Percentiles rank a stretch among this genome's conserved stretches.
Evolutionary conservation across 2,888 invertebrate genomes (phyloP).

Genomic region (Lingula anatina): DNA sequence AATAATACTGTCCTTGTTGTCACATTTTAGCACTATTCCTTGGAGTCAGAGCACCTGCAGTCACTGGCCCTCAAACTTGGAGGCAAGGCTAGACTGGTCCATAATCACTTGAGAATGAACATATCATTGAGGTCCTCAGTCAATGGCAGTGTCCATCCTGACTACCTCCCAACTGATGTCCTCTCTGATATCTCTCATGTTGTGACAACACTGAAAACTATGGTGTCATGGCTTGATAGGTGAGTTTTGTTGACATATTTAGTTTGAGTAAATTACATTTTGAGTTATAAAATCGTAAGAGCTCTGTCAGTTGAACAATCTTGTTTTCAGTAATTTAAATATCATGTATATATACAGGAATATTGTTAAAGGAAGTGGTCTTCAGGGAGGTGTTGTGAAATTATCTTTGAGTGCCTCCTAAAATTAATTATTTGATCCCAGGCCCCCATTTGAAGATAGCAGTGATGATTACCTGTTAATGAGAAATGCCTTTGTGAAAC

Average conservation of each 20-base stretch:
- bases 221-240: conserved; percentile 89
- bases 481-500: conserved; percentile 68
- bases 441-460: conserved; percentile 58
- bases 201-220: conserved; percentile 76
- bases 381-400: too few relatives aligned
- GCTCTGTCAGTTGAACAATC: too few relatives aligned
- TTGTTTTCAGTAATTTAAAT: too few relatives aligned
- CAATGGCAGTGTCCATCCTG: conserved; percentile 23
- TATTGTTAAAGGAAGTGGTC: too few relatives aligned
- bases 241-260: conserved; percentile 38
- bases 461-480: conserved; percentile 63
- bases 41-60: conserved; percentile 87
- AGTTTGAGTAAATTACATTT: neutral
- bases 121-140: conserved; percentile 55
- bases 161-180: conserved; percentile 42
- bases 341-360: too few relatives aligned
- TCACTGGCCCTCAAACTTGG: conserved; percentile 78
- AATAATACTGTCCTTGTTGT: too few relatives aligned
- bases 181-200: conserved; percentile 81
- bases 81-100: conserved; percentile 73
- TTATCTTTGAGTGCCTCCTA: neutral
- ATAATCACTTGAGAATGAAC: conserved; percentile 60
- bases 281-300: too few relatives aligned
- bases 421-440: conserved; percentile 49
- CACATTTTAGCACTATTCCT: conserved; percentile 82